Evolutionary conservation across 2,113 vertebrate genomes (phyloP), one percentile per base, ranked within the genome.

Genomic region (Dromas ardeola): DNA sequence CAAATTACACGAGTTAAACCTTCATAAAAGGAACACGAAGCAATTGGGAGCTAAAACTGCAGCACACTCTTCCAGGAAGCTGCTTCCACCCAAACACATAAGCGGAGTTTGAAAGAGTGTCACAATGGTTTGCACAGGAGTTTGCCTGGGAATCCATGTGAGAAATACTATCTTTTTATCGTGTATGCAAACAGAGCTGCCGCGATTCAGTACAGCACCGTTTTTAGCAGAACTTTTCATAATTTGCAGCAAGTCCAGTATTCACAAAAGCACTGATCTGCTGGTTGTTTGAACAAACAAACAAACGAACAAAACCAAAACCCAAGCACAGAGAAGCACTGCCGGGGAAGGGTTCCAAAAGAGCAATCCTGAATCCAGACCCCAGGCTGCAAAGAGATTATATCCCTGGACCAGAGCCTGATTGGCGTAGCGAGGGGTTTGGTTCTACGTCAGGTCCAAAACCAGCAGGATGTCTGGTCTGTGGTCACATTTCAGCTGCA

Each of bases 1-100:
- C 91, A 92, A 59, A 29, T 79, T 81, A 87, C 3, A 59, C 22
- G 82, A 93, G 11, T 70, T 89, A 94, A 95, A 88, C 74, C 90
- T 97, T 95, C 90, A 94, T 90, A 93, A 95, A 94, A 90, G 65
- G 58, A 92, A 88, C 15, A 23, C 27, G 50, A 92, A 92, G 55
- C 70, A 88, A 90, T 5, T 78, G 55, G 56, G 52, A 96, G 72
- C 61, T 74, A 91, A 61, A 97, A 87, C 53, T 63, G 86, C 81
- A 96, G 82, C 81, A 81, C 30, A 52, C 25, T 58, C 40, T 58
- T 67, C 17, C 66, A 72, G 71, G 52, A 91, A 94, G 85, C 78
- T 76, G 81, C 94, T 77, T 91, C 55, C 69, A 88, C 50, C 55
- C 63, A 42, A 42, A 42, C 42, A 42, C 42, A 42, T 42, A 88